These are phyloP conservation scores for Agapornis roseicollis DNA, from an alignment of 2,113 vertebrate genomes.

Conservation along the genomic window DNA sequence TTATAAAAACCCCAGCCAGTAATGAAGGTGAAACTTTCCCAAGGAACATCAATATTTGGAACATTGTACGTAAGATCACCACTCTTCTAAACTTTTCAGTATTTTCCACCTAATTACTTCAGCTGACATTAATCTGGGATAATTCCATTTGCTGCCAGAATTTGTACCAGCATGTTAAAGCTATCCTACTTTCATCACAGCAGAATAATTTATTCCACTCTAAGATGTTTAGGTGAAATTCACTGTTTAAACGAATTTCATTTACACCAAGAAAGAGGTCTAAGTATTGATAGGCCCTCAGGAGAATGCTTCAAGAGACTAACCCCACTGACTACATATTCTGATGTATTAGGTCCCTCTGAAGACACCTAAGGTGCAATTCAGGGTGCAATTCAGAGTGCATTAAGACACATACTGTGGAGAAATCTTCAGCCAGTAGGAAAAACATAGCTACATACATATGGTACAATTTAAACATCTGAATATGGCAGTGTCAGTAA, in stretches of 20 bases:
- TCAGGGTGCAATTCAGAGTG: neutral
- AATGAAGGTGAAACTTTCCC: neutral
- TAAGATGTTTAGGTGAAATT: neutral
- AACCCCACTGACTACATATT: accelerated
- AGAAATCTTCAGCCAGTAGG: neutral
- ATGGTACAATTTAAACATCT: neutral
- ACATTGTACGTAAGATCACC: neutral
- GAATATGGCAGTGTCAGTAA: neutral
- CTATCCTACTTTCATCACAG: neutral
- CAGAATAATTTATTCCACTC: neutral
- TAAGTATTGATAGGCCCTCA: neutral
- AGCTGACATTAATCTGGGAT: neutral
- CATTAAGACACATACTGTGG: neutral
- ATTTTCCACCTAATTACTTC: neutral
- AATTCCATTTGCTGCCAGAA: neutral
- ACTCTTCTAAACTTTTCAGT: neutral
- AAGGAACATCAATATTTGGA: neutral
- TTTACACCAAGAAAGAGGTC: neutral
- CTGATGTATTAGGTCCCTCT: neutral
- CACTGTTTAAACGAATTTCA: neutral
- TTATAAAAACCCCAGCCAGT: accelerated
- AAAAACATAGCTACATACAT: neutral
- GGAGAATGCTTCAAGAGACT: neutral
- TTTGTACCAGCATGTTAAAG: neutral
- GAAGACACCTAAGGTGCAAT: neutral